Percentiles rank a stretch among this genome's conserved stretches.
phyloP scores from a whole-genome alignment of 2,113 vertebrate genomes.

The Sclerurus mexicanus region DNA sequence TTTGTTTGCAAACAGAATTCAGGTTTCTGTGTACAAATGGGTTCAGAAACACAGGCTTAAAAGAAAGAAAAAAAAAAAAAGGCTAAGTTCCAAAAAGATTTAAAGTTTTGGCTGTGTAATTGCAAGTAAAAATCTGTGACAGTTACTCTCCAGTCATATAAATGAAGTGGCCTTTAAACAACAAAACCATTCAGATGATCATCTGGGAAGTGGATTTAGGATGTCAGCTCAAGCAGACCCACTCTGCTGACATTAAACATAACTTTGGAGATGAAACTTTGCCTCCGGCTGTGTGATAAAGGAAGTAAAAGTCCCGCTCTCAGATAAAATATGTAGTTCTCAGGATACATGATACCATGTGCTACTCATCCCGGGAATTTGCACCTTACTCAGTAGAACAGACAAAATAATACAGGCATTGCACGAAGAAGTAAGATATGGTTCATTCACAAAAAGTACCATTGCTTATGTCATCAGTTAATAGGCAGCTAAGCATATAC shows the following conservation, averaged over 20 bases:
- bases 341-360: background rate
- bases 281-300: background rate
- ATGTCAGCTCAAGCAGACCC: constrained; percentile 5
- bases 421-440: background rate
- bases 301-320: background rate
- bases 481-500: background rate
- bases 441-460: background rate
- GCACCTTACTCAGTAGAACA: background rate
- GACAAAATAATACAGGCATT: background rate
- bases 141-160: background rate
- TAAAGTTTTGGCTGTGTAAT: background rate
- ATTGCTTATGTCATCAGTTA: background rate
- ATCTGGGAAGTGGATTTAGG: background rate
- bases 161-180: background rate
- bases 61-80: background rate
- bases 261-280: background rate
- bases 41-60: background rate
- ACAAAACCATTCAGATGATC: background rate
- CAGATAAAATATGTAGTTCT: background rate
- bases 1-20: background rate
- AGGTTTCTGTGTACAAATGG: background rate
- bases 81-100: background rate
- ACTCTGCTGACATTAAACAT: background rate
- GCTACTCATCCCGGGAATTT: background rate
- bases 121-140: background rate